Evolutionary conservation across 2,113 vertebrate species (phyloP), one percentile per base, ranked within the genome.

Genomic region (Heptranchias perlo): DNA sequence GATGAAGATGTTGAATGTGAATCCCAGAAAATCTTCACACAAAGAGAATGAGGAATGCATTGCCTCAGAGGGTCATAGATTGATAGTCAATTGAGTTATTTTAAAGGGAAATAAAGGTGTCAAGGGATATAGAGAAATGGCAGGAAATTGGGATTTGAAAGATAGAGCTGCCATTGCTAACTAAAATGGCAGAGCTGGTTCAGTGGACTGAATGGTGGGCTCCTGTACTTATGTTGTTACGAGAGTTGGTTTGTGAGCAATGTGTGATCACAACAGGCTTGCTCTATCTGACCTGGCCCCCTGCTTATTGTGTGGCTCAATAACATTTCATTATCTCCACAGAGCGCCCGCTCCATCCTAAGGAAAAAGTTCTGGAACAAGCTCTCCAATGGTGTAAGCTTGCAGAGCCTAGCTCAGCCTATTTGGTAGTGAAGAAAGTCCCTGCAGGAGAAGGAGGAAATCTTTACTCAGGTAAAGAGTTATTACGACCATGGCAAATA

Each of bases 311-410:
- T 8, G 4, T 54, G 16, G 1, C 21, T 93, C 73, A 73, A 62
- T 64, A 52, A 84, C 67, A 39, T 84, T 49, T 96, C 58, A 5
- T 31, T 10, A n/a, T 86, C 23, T 73, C 39, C 28, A 25, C 96
- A 99, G 99, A 99, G 96, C 97, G 99, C 28, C 99, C 99, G 0
- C 97, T 99, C 95, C 99, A 99, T 96, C 99, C 99, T 84, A 99
- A 99, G 96, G 99, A 99, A 97, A 99, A 98, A 92, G 99, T 99
- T 52, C 97, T 99, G 97, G 99, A 99, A 96, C 99, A 99, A 97
- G 99, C 99, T 0, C 96, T 99, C 96, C 99, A 99, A 97, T 99
- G 99, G 99, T 99, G 99, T 96, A 99, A 99, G 96, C 98, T 99
- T 96, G 97, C 98, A 0, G 98, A 99, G 97, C 99, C 99, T 35